Percentiles rank a stretch among this genome's conserved stretches.
phyloP scores from a whole-genome alignment of 2,888 invertebrate genomes.

The Lagria hirta region DNA sequence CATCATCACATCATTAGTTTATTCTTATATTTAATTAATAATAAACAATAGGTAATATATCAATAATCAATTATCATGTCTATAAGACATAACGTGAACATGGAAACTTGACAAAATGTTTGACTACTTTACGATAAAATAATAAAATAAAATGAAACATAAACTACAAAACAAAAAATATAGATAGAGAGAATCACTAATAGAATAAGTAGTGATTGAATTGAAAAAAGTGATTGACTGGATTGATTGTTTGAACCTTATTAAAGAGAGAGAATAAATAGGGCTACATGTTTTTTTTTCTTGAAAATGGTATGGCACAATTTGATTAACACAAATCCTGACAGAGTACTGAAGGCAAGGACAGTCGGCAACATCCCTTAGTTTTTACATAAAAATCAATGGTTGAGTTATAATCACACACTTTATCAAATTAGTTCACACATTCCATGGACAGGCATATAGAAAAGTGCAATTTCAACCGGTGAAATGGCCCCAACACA shows the following conservation, averaged over 20 bases:
- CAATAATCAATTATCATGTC: constrained; percentile 52
- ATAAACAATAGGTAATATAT: constrained; percentile 55
- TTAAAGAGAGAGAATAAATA: constrained; percentile 19
- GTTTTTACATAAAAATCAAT: constrained; percentile 29
- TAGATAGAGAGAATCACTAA: constrained; percentile 30
- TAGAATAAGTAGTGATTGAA: constrained; percentile 37
- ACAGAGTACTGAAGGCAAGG: constrained; percentile 45
- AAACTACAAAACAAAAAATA: constrained; percentile 11
- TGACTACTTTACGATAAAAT: constrained; percentile 44
- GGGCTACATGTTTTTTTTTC: constrained; percentile 19
- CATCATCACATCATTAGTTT: constrained; percentile 71
- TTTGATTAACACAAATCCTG: constrained; percentile 37
- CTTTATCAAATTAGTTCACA: constrained; percentile 54
- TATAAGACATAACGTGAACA: constrained; percentile 53
- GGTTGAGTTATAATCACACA: constrained; percentile 51
- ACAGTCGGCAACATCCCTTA: constrained; percentile 46
- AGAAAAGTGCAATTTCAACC: constrained; percentile 37
- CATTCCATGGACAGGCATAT: constrained; percentile 46
- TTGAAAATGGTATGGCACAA: constrained; percentile 40
- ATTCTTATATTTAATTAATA: constrained; percentile 55
- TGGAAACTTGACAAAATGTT: constrained; percentile 54
- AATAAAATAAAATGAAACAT: constrained; percentile 2
- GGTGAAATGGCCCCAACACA: constrained; percentile 42
- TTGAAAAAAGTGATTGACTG: constrained; percentile 27
- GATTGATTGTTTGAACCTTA: constrained; percentile 11